These are phyloP conservation scores for Adelognathus sp. DNA, from an alignment of 2,888 invertebrate genomes.

Conservation along the genomic window DNA sequence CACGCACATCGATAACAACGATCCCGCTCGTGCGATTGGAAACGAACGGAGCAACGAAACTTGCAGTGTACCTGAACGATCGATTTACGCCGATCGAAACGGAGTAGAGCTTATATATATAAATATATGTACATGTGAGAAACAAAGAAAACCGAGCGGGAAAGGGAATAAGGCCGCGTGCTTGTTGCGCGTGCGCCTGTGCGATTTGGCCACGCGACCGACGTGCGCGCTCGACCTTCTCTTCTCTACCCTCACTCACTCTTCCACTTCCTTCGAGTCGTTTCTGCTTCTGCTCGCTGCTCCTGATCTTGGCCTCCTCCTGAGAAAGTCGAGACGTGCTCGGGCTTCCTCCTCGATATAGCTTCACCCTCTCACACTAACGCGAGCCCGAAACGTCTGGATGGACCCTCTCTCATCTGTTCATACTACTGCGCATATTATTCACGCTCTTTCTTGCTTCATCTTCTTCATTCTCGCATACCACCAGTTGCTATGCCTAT, in stretches of 20 bases:
- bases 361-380: conserved; percentile 37
- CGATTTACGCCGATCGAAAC: conserved; percentile 24
- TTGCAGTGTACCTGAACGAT: background rate
- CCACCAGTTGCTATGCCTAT: too few relatives aligned
- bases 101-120: background rate
- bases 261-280: conserved; percentile 27
- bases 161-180: conserved; percentile 25
- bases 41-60: background rate
- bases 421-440: conserved; percentile 13
- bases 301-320: conserved; percentile 27
- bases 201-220: conserved; percentile 72
- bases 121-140: background rate
- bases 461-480: background rate
- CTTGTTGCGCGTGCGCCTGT: conserved; percentile 64
- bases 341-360: conserved; percentile 40
- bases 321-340: conserved; percentile 48
- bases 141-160: conserved; percentile 4
- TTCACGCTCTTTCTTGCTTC: background rate
- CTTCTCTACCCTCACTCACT: conserved; percentile 37
- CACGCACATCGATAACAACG: background rate
- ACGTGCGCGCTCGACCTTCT: conserved; percentile 64
- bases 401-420: conserved; percentile 41
- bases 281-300: conserved; percentile 38
- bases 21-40: conserved; percentile 1
- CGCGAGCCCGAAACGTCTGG: conserved; percentile 32